Conservation (phyloP, 2,113 vertebrate genomes). For the Alectura lathami region DNA sequence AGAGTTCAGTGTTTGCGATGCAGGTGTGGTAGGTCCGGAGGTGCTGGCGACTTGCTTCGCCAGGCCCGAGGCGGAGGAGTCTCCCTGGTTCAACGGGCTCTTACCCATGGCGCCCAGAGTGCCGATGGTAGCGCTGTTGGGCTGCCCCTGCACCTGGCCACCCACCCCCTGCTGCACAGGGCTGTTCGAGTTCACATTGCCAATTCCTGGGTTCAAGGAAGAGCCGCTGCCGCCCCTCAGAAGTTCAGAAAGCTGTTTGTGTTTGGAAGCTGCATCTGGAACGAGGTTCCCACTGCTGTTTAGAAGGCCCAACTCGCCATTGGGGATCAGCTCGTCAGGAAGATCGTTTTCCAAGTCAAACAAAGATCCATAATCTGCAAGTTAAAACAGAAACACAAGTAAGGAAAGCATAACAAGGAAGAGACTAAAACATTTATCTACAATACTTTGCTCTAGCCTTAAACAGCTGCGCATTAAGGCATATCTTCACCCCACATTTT, state of each 20-base stretch:
- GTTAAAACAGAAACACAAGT: conserved; percentile 69
- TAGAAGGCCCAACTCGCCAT: conserved; percentile 90
- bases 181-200: conserved; percentile 84
- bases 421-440: background rate
- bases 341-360: conserved; percentile 98
- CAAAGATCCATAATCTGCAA: conserved; percentile 92
- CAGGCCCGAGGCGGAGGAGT: conserved; percentile 74
- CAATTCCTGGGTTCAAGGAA: conserved; percentile 80
- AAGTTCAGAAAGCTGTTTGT: conserved; percentile 96
- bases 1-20: conserved; percentile 84
- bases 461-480: background rate
- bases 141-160: conserved; percentile 79
- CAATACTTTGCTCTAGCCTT: background rate
- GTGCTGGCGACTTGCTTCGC: conserved; percentile 79
- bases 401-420: conserved; percentile 22
- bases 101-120: conserved; percentile 84
- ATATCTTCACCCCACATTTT: background rate
- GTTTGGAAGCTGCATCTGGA: conserved; percentile 94
- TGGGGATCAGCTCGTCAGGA: conserved; percentile 96
- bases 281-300: conserved; percentile 85
- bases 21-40: conserved; percentile 77
- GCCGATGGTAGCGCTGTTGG: conserved; percentile 75
- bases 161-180: conserved; percentile 85
- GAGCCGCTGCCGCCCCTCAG: conserved; percentile 88
- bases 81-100: conserved; percentile 85